Evolutionary conservation across 2,797 vertebrate species (phyloP).

Genomic region (Pangasius sanitwongsei): DNA sequence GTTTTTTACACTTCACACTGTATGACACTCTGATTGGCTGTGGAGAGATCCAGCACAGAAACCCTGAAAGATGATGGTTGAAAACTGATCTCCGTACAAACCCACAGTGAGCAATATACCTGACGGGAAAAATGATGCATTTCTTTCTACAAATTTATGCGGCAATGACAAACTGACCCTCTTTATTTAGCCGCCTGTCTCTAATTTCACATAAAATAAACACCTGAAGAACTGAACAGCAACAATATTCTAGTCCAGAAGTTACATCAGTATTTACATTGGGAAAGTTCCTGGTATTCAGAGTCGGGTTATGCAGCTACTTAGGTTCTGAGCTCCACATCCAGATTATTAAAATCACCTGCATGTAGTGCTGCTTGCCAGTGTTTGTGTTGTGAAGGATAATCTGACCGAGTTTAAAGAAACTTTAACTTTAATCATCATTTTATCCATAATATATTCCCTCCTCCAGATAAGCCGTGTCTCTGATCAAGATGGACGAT

Average conservation of each 20-base stretch:
- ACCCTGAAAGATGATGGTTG: not conserved
- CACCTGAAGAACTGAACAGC: not conserved
- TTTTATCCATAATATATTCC: not conserved
- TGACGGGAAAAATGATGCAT: not conserved
- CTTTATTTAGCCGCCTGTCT: not conserved
- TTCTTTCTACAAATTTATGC: not conserved
- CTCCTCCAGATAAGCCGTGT: not conserved
- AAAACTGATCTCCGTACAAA: not conserved
- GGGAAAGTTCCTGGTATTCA: not conserved
- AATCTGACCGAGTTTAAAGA: not conserved
- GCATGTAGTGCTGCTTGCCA: not conserved
- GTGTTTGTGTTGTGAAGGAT: not conserved
- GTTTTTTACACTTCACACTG: not conserved
- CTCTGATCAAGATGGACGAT: not conserved
- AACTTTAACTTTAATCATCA: not conserved
- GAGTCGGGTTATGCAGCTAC: not conserved
- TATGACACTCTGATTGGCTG: not conserved
- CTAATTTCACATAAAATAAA: not conserved
- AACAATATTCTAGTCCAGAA: not conserved
- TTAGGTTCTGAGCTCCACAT: not conserved
- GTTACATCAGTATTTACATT: not conserved
- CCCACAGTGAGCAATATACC: not conserved
- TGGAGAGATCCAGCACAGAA: not conserved
- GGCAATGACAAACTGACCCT: not conserved
- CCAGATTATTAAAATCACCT: not conserved